Percentiles rank a stretch among this genome's conserved stretches.
Evolutionary conservation across 2,797 vertebrate species (phyloP).

Genomic region (Myotis findleyi): DNA sequence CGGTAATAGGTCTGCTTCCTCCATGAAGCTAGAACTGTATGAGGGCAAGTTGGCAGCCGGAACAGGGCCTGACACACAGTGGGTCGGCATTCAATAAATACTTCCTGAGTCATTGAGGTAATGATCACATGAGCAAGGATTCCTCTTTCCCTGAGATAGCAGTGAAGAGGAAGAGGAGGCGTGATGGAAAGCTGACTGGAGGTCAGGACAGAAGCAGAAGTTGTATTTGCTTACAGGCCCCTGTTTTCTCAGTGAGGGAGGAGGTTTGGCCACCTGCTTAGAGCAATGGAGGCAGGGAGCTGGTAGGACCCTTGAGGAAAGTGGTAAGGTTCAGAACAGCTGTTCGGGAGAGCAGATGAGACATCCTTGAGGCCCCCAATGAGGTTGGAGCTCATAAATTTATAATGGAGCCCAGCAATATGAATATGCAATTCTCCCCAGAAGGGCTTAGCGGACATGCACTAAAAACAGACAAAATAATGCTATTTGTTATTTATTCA

Average conservation of each 20-base stretch:
- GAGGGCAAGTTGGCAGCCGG: background rate
- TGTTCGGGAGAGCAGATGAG: constrained; percentile 26
- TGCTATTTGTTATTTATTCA: background rate
- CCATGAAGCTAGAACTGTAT: background rate
- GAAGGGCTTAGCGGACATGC: constrained; percentile 7
- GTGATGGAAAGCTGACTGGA: background rate
- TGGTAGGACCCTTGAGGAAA: constrained; percentile 33
- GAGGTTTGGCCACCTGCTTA: background rate
- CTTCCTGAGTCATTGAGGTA: background rate
- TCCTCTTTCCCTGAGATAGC: background rate
- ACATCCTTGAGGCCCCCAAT: background rate
- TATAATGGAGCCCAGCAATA: constrained; percentile 29
- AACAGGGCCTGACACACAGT: background rate
- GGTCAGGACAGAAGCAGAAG: background rate
- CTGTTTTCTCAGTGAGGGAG: background rate
- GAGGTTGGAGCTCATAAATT: constrained; percentile 57
- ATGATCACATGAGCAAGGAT: background rate
- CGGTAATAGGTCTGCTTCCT: background rate
- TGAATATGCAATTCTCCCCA: constrained; percentile 61
- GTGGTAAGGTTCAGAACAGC: constrained; percentile 12
- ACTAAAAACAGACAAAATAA: background rate
- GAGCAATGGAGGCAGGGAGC: background rate
- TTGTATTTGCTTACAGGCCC: background rate
- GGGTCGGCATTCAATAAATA: background rate
- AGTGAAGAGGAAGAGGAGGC: background rate